phyloP scores from a whole-genome alignment of 2,888 invertebrate species.

The Aleiodes testaceus region DNA sequence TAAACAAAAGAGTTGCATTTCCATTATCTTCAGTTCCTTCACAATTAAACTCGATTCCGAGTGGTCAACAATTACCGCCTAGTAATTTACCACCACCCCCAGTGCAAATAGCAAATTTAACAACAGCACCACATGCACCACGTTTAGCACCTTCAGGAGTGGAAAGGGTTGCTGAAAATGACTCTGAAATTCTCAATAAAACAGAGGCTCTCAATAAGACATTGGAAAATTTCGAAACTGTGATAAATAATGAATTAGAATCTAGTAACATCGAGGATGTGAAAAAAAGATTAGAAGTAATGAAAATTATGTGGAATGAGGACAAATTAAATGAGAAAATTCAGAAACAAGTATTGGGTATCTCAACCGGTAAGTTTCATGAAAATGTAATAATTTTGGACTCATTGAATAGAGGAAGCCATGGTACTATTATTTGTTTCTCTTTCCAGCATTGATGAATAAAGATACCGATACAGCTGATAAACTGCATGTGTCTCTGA shows the following conservation, averaged over 20 bases:
- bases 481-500: constrained; percentile 76
- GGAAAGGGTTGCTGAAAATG: constrained; percentile 15
- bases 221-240: constrained; percentile 56
- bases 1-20: constrained; percentile 69
- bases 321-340: constrained; percentile 75
- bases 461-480: constrained; percentile 75
- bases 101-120: constrained; percentile 47
- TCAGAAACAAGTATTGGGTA: constrained; percentile 74
- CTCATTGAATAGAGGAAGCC: neutral
- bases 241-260: constrained; percentile 55
- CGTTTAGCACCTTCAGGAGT: constrained; percentile 49
- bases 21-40: constrained; percentile 59
- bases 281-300: constrained; percentile 74
- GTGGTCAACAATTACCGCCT: constrained; percentile 35
- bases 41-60: constrained; percentile 29
- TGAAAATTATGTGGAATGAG: constrained; percentile 77
- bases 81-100: constrained; percentile 57
- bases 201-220: constrained; percentile 55
- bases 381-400: neutral
- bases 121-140: constrained; percentile 61
- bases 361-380: constrained; percentile 75
- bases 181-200: constrained; percentile 52
- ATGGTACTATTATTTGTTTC: constrained; percentile 16
- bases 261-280: constrained; percentile 73
- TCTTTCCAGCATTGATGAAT: constrained; percentile 74